Evolutionary conservation across 1,140 invertebrate species (phyloP).

Genomic region (Tetramorium simillimum): DNA sequence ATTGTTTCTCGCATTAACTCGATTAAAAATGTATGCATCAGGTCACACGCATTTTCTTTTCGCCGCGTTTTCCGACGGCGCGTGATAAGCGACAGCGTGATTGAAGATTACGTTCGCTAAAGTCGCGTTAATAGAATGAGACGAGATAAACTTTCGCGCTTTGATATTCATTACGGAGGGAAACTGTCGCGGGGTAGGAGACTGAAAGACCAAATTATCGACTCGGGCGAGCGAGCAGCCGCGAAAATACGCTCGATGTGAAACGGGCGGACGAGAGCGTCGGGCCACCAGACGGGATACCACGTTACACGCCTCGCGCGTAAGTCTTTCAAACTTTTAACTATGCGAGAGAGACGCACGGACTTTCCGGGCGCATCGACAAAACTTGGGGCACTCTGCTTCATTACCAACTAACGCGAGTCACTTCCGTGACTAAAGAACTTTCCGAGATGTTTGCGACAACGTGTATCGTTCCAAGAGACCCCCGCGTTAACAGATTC

Average conservation of each 20-base stretch:
- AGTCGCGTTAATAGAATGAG: not conserved
- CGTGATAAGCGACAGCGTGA: not conserved
- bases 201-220: constrained; percentile 29
- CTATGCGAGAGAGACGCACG: constrained; percentile 51
- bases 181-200: not conserved
- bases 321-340: constrained; percentile 57
- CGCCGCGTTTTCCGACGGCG: not conserved
- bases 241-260: constrained; percentile 11
- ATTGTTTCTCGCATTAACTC: constrained; percentile 13
- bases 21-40: constrained; percentile 1
- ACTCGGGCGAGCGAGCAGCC: not conserved
- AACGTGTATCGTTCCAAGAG: not conserved
- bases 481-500: constrained; percentile 5
- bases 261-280: not conserved
- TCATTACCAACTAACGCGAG: constrained; percentile 51
- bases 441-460: constrained; percentile 33
- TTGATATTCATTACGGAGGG: not conserved
- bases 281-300: constrained; percentile 60
- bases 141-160: not conserved
- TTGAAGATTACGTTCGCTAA: not conserved
- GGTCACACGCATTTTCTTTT: not conserved
- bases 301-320: constrained; percentile 25
- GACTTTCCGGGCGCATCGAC: constrained; percentile 44
- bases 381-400: constrained; percentile 37
- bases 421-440: constrained; percentile 19